Evolutionary conservation across 2,113 vertebrate species (phyloP), one percentile per base, ranked within the genome.

Genomic region (Aix galericulata): DNA sequence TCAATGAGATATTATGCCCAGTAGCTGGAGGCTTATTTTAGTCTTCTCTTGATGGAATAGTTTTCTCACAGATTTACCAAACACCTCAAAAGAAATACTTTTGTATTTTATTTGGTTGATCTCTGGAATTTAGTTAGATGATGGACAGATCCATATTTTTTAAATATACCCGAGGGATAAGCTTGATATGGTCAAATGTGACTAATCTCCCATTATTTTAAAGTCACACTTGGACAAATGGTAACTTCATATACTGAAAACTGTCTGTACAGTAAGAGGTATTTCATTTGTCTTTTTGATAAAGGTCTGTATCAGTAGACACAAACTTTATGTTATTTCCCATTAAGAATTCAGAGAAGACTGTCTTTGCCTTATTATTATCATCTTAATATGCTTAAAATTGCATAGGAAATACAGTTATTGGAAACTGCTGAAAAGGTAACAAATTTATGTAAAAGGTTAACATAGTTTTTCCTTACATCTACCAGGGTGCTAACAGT

Each of bases 401-500:
- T 18, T 18, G 40, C 71, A 67, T 62, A 26, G 42, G 71, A 88
- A 86, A 42, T 25, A 22, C 11, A 42, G 68, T 48, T 69, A 10
- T 21, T 67, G 32, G 67, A 67, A 67, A 9, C 53, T 63, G 71
- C 31, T 74, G 84, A 81, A 81, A 85, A 77, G 26, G 11, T 52
- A 11, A 59, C 5, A 9, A 2, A 32, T 63, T 26, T 20, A 17
- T 58, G 68, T 58, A 15, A 58, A 72, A 84, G 46, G 17, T 6
- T 11, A 72, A 23, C 10, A 0, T 9, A 8, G 34, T 5, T 73
- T 40, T 31, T 12, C 48, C 38, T 40, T 34, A 17, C 21, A 5
- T 21, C 36, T 56, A 0, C 27, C 46, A 0, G 1, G 52, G 27
- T 32, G 40, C 46, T 13, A 11, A 21, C 38, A 29, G 55, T 0